phyloP scores from a whole-genome alignment of 2,797 vertebrate genomes.

The Lithobates sylvaticus region DNA sequence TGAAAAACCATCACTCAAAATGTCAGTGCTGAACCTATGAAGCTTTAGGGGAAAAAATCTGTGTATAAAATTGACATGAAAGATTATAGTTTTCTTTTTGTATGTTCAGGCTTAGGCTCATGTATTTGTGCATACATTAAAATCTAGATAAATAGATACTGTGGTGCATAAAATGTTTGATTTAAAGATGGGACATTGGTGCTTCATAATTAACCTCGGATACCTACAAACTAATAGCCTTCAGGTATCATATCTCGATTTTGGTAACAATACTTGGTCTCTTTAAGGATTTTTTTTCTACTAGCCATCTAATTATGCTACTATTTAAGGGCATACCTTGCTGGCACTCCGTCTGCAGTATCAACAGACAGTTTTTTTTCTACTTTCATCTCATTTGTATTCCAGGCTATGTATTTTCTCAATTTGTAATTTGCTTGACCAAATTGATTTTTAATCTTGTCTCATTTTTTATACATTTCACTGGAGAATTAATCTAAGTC shows the following conservation, averaged over 20 bases:
- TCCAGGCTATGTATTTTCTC: background rate
- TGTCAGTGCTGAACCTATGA: no score
- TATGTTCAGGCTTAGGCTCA: no score
- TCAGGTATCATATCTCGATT: background rate
- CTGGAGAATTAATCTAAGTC: constrained; percentile 39
- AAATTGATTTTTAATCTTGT: constrained; percentile 41
- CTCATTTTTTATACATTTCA: constrained; percentile 30
- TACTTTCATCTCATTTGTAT: constrained; percentile 44
- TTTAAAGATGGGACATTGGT: background rate
- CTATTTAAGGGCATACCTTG: background rate
- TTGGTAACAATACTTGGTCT: background rate
- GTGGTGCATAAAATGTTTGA: background rate
- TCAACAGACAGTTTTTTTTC: background rate
- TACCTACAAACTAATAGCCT: background rate
- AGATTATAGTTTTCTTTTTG: no score
- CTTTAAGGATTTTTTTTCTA: background rate
- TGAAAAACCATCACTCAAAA: no score
- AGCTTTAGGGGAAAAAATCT: no score
- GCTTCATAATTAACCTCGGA: background rate
- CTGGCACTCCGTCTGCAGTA: background rate
- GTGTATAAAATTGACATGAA: no score
- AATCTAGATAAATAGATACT: background rate
- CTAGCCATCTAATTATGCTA: background rate
- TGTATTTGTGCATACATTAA: background rate
- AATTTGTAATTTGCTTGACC: constrained; percentile 10